These are phyloP conservation scores for Plutomurus gul DNA, from an alignment of 1,140 invertebrate genomes.

Conservation along the genomic window DNA sequence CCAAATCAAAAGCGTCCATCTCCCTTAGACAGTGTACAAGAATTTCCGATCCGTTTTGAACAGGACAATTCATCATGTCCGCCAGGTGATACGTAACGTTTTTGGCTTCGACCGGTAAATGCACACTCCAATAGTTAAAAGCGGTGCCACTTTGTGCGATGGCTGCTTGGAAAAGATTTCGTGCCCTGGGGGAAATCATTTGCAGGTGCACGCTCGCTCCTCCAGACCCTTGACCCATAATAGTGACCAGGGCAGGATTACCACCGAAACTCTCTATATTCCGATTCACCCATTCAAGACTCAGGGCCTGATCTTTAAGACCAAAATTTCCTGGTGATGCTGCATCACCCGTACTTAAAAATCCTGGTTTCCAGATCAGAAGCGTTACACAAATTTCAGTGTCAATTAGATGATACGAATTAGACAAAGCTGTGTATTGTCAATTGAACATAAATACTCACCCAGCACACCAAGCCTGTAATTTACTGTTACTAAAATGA, in stretches of 20 bases:
- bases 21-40: constrained; percentile 34
- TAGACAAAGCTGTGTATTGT: background rate
- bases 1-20: constrained; percentile 20
- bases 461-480: background rate
- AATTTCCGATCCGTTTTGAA: background rate
- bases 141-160: constrained; percentile 40
- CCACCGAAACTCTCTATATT: constrained; percentile 31
- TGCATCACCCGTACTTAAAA: constrained; percentile 27
- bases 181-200: constrained; percentile 31
- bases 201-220: constrained; percentile 36
- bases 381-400: no score
- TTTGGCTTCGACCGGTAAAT: background rate
- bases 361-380: no score
- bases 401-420: background rate
- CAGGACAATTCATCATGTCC: background rate
- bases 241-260: background rate
- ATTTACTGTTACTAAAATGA: constrained; percentile 13
- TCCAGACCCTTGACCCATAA: constrained; percentile 1
- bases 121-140: constrained; percentile 45
- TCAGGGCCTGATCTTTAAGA: constrained; percentile 31
- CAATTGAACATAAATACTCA: background rate
- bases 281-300: constrained; percentile 15
- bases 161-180: background rate
- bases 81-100: background rate
- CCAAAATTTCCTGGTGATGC: constrained; percentile 7